A percentile compares a stretch with the other conserved stretches of the same genome.
phyloP scores from a whole-genome alignment of 2,888 invertebrate species.

The Bembecia ichneumoniformis region DNA sequence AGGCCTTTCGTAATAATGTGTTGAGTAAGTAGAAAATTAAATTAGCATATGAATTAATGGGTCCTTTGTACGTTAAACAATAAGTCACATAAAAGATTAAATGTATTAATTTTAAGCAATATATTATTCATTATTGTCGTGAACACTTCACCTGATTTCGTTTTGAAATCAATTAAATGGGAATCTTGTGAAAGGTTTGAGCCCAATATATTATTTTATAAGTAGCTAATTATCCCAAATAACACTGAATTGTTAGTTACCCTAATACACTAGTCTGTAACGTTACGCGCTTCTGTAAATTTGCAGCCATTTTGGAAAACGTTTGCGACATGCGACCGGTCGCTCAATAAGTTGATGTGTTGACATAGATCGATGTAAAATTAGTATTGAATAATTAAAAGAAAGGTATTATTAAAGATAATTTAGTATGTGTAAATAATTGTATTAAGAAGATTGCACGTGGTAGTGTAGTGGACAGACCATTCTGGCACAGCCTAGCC shows the following conservation, averaged over 20 bases:
- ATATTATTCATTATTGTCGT: too few species aligned
- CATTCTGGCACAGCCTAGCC: neutral
- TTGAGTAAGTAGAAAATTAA: too few species aligned
- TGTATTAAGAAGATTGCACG: constrained; percentile 16
- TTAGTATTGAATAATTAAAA: neutral
- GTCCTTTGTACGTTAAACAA: too few species aligned
- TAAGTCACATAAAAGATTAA: too few species aligned
- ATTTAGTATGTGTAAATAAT: constrained; percentile 29
- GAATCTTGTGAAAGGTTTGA: too few species aligned
- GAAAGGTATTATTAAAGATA: constrained; percentile 4
- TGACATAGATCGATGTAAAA: constrained; percentile 8
- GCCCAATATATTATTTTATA: neutral
- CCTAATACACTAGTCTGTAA: constrained; percentile 58
- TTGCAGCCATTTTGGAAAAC: constrained; percentile 19
- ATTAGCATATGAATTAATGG: too few species aligned
- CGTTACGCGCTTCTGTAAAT: constrained; percentile 55
- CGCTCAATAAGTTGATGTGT: constrained; percentile 2
- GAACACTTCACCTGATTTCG: too few species aligned
- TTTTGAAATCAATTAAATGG: too few species aligned
- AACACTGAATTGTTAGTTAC: constrained; percentile 34
- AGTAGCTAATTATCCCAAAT: constrained; percentile 1
- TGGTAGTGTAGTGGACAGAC: neutral
- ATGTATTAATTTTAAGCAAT: too few species aligned
- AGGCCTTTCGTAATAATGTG: too few species aligned
- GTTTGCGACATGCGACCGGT: neutral